Conservation (phyloP, 2,888 invertebrate genomes). For the Ennomos fuscantarius region DNA sequence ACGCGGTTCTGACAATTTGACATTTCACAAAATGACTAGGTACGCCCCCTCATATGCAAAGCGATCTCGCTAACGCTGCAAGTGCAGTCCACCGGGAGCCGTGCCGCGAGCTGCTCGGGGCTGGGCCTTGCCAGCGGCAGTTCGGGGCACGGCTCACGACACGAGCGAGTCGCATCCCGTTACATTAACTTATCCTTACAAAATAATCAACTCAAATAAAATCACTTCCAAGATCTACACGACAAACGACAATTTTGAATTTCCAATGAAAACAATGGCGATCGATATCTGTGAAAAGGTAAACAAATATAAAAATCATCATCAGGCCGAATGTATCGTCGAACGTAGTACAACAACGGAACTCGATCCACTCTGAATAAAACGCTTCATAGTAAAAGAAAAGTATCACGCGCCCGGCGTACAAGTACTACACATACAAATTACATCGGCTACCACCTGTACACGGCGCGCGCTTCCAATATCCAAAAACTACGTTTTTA, state of each 20-base stretch:
- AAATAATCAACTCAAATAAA: conserved; percentile 70
- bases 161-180: conserved; percentile 40
- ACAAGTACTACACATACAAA: conserved; percentile 70
- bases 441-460: conserved; percentile 60
- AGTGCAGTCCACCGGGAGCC: conserved; percentile 47
- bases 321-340: conserved; percentile 65
- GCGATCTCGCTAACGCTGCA: conserved; percentile 66
- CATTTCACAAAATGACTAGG: conserved; percentile 85
- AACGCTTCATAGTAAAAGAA: conserved; percentile 69
- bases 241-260: conserved; percentile 66
- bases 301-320: conserved; percentile 34
- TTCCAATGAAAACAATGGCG: conserved; percentile 32
- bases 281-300: conserved; percentile 26
- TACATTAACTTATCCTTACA: conserved; percentile 69
- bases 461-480: conserved; percentile 64
- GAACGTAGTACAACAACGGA: conserved; percentile 78
- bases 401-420: conserved; percentile 63
- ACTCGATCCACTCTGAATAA: conserved; percentile 82
- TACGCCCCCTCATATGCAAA: conserved; percentile 67
- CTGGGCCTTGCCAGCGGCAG: conserved; percentile 1
- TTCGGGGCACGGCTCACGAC: conserved; percentile 28
- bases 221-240: conserved; percentile 52
- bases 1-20: conserved; percentile 82
- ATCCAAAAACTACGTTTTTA: conserved; percentile 69
- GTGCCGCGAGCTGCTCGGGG: conserved; percentile 39